Base-by-base conservation (phyloP, 2,888 invertebrate genomes). In the Eupithecia exiguata region DNA sequence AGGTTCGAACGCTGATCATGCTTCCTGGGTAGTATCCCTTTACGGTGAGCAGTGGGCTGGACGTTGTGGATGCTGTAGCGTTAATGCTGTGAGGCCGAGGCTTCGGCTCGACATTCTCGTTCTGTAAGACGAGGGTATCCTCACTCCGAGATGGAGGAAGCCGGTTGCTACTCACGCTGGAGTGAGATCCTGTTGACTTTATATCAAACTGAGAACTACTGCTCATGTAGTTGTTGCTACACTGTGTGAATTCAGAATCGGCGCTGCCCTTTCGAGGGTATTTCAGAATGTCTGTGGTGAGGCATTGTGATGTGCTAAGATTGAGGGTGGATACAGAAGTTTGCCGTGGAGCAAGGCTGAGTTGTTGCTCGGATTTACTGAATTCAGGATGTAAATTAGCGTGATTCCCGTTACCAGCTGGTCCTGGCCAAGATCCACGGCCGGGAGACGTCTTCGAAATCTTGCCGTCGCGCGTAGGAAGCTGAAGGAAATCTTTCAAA, bases 341-440 rank as follows among this genome's bases (percentile, higher is more conserved):
- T 78, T 95, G 95, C 63, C 95, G 93, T 25, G 95, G 94, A 5
- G 91, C 90, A 21, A 93, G 87, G 80, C 95, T 95, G 7, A 97
- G 84, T 78, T 97, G 97, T 84, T 98, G 98, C 83, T 98, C 98
- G 40, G 97, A 97, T 87, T 97, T 97, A 79, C 97, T 97, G 83
- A 97, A 96, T 83, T 98, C 97, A 2, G 96, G 95, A 72, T 95
- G 95, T 68, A 96, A 85, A 81, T 94, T 95, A 5, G 93, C 86
- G 79, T 95, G 89, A 81, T 94, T 88, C 63, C 95, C 90, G 68
- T 95, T 94, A 0, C 95, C 95, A 63, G 96, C 96, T 0, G 97
- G 97, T 0, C 98, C 98, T 0, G 98, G 97, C 98, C 98, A 98
- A 5, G 97, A 97, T 0, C 98, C 98, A 67, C 98, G 94, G 0